Base-by-base conservation (phyloP, 1,140 invertebrate species). In the Papilio polytes region DNA sequence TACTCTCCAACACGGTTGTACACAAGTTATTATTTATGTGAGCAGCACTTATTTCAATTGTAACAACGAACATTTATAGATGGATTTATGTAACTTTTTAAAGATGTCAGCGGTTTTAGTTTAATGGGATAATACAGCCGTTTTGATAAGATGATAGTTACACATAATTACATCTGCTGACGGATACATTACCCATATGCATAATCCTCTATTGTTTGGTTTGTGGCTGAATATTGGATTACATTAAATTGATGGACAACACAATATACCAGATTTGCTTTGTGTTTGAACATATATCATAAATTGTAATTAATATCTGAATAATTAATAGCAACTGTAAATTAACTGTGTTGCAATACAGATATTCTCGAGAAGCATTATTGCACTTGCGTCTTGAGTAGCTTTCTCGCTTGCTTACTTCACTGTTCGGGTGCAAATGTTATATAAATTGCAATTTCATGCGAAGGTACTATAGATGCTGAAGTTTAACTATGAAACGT, bases 41-140 rank as follows among this genome's bases (percentile, higher is more conserved):
- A 70, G 3, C 26, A 6, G 63, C 63, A 31, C 4, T 70, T 70
- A 31, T 36, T 70, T 70, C 63, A 36, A 70, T 70, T 31, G 63
- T 70, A 70, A 31, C 13, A 70, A 70, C 12, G 63, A 70, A 15
- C 12, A 31, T 31, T 70, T 7, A 31, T 31, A 15, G 4, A 36
- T 15, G 26, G 8, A 63, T 2, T 63, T 63, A 4, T 26, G 4
- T 63, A n/a, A 18, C 3, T 22, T 59, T 82, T 80, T 79, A 63
- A 73, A 82, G 36, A 72, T 44, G 80, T 80, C 80, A 36, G 74
- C 59, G 59, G 46, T 76, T 20, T 56, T 56, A 20, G n/a, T 8
- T 56, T 56, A 8, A 56, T 56, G 53, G n/a, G 53, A 56, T 20
- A 56, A 56, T 6, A 56, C 20, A 18, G 6, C 53, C 7, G 15